phyloP scores from a whole-genome alignment of 2,797 vertebrate species.

The Ambastaia sidthimunki region DNA sequence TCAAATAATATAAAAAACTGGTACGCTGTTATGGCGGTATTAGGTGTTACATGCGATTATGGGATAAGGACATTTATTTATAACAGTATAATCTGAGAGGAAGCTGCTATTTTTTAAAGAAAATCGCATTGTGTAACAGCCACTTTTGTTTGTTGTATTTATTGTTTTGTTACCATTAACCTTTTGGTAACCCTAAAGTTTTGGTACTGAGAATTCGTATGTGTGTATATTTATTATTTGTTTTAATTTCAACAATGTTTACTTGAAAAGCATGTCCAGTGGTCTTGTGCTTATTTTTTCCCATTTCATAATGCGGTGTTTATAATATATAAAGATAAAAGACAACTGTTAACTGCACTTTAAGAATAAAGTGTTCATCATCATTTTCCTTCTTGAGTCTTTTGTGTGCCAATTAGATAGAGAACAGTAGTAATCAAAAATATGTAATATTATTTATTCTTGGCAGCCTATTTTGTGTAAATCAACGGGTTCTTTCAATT shows the following conservation, averaged over 20 bases:
- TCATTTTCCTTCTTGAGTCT: not conserved
- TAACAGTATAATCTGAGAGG: constrained; percentile 42
- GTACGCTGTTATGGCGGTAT: constrained; percentile 8
- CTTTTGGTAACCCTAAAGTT: constrained; percentile 79
- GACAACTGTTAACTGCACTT: constrained; percentile 80
- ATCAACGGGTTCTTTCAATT: no score
- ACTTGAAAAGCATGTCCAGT: constrained; percentile 91
- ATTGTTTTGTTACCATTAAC: constrained; percentile 81
- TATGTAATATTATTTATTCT: no score
- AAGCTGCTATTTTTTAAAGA: constrained; percentile 48
- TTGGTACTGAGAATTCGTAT: constrained; percentile 78
- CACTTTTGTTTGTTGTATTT: constrained; percentile 69
- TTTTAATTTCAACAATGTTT: constrained; percentile 87
- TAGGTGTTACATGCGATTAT: not conserved
- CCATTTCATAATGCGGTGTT: constrained; percentile 77
- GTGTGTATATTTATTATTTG: constrained; percentile 85
- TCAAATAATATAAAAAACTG: not conserved
- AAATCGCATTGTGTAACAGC: constrained; percentile 56
- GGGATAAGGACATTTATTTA: constrained; percentile 57
- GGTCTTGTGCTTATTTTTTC: constrained; percentile 84
- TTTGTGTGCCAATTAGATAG: no score
- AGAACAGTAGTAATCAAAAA: no score
- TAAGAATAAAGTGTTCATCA: constrained; percentile 67
- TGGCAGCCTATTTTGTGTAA: no score
- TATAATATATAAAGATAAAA: constrained; percentile 57